Evolutionary conservation across 2,888 invertebrate species (phyloP).

Genomic region (Scaptomyza caliginosa): DNA sequence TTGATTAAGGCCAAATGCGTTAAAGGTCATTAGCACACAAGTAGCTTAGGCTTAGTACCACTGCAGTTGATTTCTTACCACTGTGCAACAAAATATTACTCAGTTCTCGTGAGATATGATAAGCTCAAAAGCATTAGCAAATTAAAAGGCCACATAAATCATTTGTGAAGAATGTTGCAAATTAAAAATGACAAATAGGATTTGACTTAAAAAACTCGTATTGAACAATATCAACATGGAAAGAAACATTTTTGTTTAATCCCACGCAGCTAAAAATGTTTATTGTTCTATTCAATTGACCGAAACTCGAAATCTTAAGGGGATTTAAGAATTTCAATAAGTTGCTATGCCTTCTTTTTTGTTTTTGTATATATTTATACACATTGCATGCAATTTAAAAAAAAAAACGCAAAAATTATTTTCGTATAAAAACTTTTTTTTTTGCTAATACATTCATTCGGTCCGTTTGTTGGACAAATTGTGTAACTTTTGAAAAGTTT

Average conservation of each 20-base stretch:
- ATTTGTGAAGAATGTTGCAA: conserved; percentile 6
- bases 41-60: conserved; percentile 47
- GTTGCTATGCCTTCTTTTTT: conserved; percentile 11
- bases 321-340: conserved; percentile 28
- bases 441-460: conserved; percentile 73
- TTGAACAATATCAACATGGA: background rate
- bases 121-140: conserved; percentile 34
- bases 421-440: conserved; percentile 43
- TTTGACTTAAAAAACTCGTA: background rate
- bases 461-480: conserved; percentile 59
- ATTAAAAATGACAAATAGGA: conserved; percentile 10
- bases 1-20: conserved; percentile 58
- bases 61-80: conserved; percentile 14
- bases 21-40: conserved; percentile 54
- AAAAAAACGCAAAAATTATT: conserved; percentile 56
- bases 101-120: conserved; percentile 31
- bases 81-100: conserved; percentile 18
- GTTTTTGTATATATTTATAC: conserved; percentile 1
- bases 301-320: conserved; percentile 17
- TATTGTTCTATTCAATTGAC: conserved; percentile 22
- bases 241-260: background rate
- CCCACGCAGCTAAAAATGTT: background rate
- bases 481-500: conserved; percentile 61
- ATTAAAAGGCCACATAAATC: conserved; percentile 47
- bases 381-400: conserved; percentile 31